phyloP scores from a whole-genome alignment of 2,797 vertebrate species.

The Acanthurus leucopareius region DNA sequence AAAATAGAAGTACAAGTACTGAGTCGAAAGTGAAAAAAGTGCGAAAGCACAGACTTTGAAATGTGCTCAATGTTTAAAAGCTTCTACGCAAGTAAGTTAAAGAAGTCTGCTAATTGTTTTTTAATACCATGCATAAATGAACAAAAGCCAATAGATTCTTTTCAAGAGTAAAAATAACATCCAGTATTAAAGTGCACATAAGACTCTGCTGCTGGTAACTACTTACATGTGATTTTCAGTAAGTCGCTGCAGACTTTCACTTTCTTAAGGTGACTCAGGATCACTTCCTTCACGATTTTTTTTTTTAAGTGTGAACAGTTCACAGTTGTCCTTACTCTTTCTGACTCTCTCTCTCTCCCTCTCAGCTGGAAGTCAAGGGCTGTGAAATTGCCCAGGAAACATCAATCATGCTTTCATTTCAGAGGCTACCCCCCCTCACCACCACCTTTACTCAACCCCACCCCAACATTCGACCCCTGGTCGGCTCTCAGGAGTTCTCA shows the following conservation, averaged over 20 bases:
- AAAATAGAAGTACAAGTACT: no score
- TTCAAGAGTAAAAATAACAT: no score
- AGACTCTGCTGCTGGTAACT: no score
- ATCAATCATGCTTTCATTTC: constrained; percentile 72
- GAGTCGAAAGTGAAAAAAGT: no score
- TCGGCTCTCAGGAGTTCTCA: constrained; percentile 24
- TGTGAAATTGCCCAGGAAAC: constrained; percentile 77
- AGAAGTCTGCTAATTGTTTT: no score
- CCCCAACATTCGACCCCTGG: background rate
- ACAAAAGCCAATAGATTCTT: no score
- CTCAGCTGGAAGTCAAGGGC: constrained; percentile 63
- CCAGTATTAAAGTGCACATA: no score
- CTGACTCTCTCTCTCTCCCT: constrained; percentile 22
- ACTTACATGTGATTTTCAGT: constrained; percentile 5
- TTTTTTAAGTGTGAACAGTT: background rate
- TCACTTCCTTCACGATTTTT: constrained; percentile 23
- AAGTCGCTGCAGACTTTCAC: constrained; percentile 11
- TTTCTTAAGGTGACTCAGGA: constrained; percentile 11
- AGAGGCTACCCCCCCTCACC: background rate
- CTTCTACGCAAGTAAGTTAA: no score
- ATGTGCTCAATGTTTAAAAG: no score
- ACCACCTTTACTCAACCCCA: no score
- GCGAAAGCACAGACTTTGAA: no score
- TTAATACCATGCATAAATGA: no score
- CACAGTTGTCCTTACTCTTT: constrained; percentile 23